Evolutionary conservation across 23 tunicate species (phyloP), one percentile per base, ranked within the genome.

Genomic region (Styela clava): DNA sequence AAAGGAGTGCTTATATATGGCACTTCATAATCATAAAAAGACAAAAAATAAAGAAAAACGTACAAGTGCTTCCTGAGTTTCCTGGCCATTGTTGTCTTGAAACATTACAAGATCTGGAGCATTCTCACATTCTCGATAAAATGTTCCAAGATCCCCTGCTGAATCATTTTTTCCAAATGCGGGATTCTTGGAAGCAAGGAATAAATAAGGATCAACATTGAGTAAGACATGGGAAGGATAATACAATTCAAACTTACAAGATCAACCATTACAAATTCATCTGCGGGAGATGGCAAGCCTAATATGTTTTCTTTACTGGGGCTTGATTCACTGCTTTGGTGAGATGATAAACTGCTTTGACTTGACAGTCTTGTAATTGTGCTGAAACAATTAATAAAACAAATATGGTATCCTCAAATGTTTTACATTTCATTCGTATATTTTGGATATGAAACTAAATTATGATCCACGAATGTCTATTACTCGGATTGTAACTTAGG

Each of bases 201-300:
- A 27, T 68, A 23, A 23, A 68, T 68, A 27, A 19, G 24, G 24
- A 68, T 23, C n/a, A 19, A 20, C 24, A 20, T 16, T 61, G 21
- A 61, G 19, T 61, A 61, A 61, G 19, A 21, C 21, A 18, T 61
- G 64, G 21, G 20, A 61, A 61, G 64, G 21, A 61, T n/a, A n/a
- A n/a, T n/a, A n/a, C n/a, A n/a, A n/a, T n/a, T n/a, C n/a, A 32
- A 51, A 24, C 84, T 29, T 69, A 89, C 95, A 81, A 91, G 34
- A 31, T 91, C 87, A 24, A 91, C 89, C 97, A 91, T 78, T 7
- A 91, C 89, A 78, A 65, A 91, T 44, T 91, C 97, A 63, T 91
- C 87, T 1, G 33, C 2, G 33, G 18, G 63, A 24, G 34, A 65
- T 18, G 63, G 34, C 18, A 65, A 29, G 16, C 28, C 85, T 20